Evolutionary conservation across 2,888 invertebrate species (phyloP).

Genomic region (Cephonodes hylas): DNA sequence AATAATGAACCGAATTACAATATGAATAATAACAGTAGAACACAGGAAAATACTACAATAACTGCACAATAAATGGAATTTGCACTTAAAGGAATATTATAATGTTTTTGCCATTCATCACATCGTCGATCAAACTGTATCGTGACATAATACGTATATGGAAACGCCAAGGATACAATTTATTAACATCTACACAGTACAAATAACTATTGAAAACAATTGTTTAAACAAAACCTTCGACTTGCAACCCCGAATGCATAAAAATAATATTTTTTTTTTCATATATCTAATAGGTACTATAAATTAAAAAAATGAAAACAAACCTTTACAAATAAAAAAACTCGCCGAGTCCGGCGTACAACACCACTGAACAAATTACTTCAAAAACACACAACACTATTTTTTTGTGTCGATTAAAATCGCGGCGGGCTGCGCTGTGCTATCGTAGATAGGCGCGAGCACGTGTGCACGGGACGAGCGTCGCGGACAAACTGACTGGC

Average conservation of each 20-base stretch:
- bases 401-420: slow-evolving; percentile 36
- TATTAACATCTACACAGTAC: slow-evolving; percentile 1
- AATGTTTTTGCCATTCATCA: background rate
- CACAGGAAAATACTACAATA: background rate
- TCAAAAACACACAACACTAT: slow-evolving; percentile 55
- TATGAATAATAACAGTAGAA: background rate
- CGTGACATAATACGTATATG: background rate
- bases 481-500: slow-evolving; percentile 48
- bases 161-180: background rate
- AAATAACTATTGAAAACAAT: slow-evolving; percentile 21
- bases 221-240: slow-evolving; percentile 25
- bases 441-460: slow-evolving; percentile 47
- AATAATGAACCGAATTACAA: background rate
- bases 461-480: slow-evolving; percentile 34
- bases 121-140: background rate
- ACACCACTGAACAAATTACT: slow-evolving; percentile 45
- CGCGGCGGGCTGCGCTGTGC: slow-evolving; percentile 42
- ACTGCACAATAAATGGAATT: background rate
- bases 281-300: background rate
- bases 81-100: background rate
- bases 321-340: slow-evolving; percentile 51
- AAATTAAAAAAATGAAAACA: slow-evolving; percentile 26
- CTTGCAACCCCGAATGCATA: slow-evolving; percentile 3
- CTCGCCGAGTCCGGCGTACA: slow-evolving; percentile 50
- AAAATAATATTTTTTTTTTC: background rate